Percentiles rank a stretch among this genome's conserved stretches.
Conservation (phyloP, 2,888 invertebrate species). For the Dicyrtomina minuta region DNA sequence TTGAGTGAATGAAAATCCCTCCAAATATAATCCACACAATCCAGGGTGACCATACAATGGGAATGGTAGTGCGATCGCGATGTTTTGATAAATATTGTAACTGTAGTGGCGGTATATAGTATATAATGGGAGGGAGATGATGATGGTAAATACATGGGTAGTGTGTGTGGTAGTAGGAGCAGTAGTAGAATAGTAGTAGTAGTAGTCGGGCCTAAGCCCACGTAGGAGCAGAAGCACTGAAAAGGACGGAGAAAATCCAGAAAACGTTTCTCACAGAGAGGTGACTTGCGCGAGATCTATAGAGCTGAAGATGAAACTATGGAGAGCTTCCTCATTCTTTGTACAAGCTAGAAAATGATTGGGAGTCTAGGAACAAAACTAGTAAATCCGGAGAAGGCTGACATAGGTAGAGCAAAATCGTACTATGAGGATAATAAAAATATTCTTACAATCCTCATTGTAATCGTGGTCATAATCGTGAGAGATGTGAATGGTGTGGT, state of each 20-base stretch:
- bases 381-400: conserved; percentile 6
- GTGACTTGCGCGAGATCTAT: conserved; percentile 51
- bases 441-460: not conserved
- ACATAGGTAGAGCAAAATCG: conserved; percentile 1
- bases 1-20: too few species aligned
- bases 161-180: too few species aligned
- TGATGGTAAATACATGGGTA: too few species aligned
- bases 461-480: not conserved
- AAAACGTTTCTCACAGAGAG: conserved; percentile 23
- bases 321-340: conserved; percentile 5
- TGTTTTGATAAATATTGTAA: not conserved
- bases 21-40: too few species aligned
- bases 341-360: not conserved
- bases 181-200: too few species aligned
- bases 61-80: not conserved
- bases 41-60: too few species aligned
- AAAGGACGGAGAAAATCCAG: conserved; percentile 6
- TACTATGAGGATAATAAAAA: not conserved
- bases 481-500: not conserved
- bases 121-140: too few species aligned
- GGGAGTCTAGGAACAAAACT: too few species aligned
- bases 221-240: not conserved
- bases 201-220: too few species aligned
- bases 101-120: not conserved
- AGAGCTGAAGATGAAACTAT: conserved; percentile 46